Evolutionary conservation across 2,113 vertebrate species (phyloP).

Genomic region (Gasterosteus aculeatus): DNA sequence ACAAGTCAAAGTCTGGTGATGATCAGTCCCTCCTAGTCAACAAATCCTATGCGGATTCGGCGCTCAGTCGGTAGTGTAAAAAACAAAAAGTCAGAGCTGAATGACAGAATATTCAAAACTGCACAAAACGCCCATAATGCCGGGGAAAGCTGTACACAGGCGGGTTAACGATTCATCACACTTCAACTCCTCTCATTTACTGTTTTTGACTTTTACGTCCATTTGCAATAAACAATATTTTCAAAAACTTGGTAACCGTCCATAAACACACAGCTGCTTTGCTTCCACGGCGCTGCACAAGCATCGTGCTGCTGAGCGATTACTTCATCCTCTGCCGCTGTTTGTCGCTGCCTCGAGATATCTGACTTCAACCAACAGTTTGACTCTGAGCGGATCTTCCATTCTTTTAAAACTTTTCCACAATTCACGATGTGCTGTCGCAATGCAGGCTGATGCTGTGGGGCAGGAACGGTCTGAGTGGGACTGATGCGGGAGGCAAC

Average conservation of each 20-base stretch:
- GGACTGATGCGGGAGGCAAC: conserved; percentile 16
- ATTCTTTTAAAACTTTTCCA: conserved; percentile 10
- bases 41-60: background rate
- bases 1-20: background rate
- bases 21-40: background rate
- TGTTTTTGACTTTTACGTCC: too few species aligned
- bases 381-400: background rate
- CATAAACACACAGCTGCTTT: background rate
- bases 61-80: too few species aligned
- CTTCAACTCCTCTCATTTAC: too few species aligned
- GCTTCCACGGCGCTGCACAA: background rate
- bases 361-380: conserved; percentile 2
- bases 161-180: background rate
- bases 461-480: conserved; percentile 16
- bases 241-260: background rate
- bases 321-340: background rate
- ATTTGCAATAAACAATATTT: too few species aligned
- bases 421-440: conserved; percentile 14
- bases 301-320: background rate
- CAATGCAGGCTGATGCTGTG: background rate
- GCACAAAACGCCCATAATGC: background rate
- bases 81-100: background rate
- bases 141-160: background rate
- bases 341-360: conserved; percentile 2
- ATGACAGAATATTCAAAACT: background rate